phyloP scores from a whole-genome alignment of 92 coral and sea anemone species.

The Micromussa lordhowensis region DNA sequence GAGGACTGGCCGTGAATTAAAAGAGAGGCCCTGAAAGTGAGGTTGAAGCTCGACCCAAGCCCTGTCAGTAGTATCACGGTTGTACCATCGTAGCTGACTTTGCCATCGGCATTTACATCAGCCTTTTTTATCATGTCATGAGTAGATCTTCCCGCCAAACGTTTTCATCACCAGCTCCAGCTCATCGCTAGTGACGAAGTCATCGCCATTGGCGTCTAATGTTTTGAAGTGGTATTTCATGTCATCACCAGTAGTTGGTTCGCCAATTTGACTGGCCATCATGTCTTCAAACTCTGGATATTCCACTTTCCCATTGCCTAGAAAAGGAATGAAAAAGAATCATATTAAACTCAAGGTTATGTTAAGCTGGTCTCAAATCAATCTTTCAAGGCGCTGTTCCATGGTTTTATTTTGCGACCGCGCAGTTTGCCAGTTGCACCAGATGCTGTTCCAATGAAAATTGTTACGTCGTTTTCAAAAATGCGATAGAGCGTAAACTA shows the following conservation, averaged over 20 bases:
- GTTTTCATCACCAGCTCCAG: conserved; percentile 72
- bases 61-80: neutral
- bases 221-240: conserved; percentile 61
- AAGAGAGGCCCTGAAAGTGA: no score
- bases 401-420: no score
- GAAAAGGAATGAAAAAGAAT: neutral
- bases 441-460: no score
- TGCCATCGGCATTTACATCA: conserved; percentile 75
- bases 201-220: conserved; percentile 78
- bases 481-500: no score
- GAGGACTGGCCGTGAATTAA: no score
- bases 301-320: conserved; percentile 81
- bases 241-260: conserved; percentile 61
- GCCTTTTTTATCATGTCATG: conserved; percentile 70
- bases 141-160: conserved; percentile 58
- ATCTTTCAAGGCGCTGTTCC: no score
- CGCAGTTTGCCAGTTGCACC: no score
- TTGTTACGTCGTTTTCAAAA: no score
- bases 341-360: no score
- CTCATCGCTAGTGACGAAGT: conserved; percentile 75
- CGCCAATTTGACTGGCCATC: conserved; percentile 84
- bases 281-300: conserved; percentile 76
- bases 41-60: no score
- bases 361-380: no score
- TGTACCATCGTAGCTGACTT: conserved; percentile 79